Conservation (phyloP, 1,140 invertebrate species). For the Drosophila setifemur region DNA sequence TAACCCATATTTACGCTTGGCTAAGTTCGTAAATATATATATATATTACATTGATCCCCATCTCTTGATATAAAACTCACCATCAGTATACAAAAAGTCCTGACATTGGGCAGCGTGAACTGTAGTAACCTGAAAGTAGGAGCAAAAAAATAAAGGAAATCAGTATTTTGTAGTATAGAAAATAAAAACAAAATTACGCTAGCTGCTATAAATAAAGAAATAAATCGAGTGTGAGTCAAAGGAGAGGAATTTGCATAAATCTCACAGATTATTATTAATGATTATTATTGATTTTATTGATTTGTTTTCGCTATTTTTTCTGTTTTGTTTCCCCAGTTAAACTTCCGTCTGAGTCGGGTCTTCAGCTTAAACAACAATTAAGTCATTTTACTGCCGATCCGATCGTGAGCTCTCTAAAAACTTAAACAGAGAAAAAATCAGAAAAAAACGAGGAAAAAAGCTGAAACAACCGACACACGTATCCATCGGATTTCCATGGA, state of each 20-base stretch:
- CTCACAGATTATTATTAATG: conserved; percentile 67
- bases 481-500: conserved; percentile 14
- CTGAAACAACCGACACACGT: too few relatives aligned
- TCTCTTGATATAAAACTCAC: conserved; percentile 66
- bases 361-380: conserved; percentile 54
- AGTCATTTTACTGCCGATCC: conserved; percentile 47
- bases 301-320: conserved; percentile 53
- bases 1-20: not conserved
- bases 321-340: conserved; percentile 13
- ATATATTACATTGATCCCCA: not conserved
- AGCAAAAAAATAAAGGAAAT: conserved; percentile 25
- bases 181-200: conserved; percentile 50
- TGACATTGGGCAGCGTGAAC: conserved; percentile 80
- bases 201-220: conserved; percentile 61
- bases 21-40: not conserved
- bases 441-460: not conserved
- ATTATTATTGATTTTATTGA: conserved; percentile 66
- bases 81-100: conserved; percentile 79
- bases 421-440: not conserved
- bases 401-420: conserved; percentile 64
- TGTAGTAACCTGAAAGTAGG: conserved; percentile 77
- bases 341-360: conserved; percentile 57
- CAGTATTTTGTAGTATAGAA: conserved; percentile 25
- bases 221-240: conserved; percentile 24
- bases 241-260: conserved; percentile 64